Percentiles rank a stretch among this genome's conserved stretches.
Evolutionary conservation across 2,797 vertebrate genomes (phyloP).

Genomic region (Characodon lateralis): DNA sequence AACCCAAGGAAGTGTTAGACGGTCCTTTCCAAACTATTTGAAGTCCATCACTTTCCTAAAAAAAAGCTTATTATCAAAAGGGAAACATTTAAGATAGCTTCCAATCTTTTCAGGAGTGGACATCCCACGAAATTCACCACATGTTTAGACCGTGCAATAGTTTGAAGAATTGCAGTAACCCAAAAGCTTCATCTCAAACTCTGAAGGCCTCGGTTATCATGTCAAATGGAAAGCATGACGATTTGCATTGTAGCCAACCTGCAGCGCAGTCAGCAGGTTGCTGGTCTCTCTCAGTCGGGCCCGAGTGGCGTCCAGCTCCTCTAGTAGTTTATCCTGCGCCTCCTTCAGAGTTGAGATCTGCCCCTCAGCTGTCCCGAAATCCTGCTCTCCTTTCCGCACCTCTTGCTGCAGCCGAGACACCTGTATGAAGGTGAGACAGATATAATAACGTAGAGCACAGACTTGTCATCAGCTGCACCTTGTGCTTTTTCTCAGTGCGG

Average conservation of each 20-base stretch:
- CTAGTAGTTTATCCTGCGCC: constrained; percentile 92
- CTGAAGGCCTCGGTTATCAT: no score
- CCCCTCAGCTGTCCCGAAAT: constrained; percentile 88
- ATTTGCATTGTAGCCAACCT: constrained; percentile 79
- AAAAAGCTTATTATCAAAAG: no score
- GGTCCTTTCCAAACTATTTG: no score
- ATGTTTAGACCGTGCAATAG: no score
- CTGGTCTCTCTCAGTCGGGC: constrained; percentile 91
- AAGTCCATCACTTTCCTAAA: no score
- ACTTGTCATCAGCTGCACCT: not conserved
- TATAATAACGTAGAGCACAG: not conserved
- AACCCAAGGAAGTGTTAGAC: no score
- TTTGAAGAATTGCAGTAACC: no score
- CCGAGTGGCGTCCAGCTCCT: constrained; percentile 91
- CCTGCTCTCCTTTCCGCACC: constrained; percentile 90
- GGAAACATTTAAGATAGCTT: no score
- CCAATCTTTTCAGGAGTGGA: no score
- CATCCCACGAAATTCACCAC: no score
- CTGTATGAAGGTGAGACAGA: constrained; percentile 65
- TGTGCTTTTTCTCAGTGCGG: constrained; percentile 17
- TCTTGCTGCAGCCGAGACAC: constrained; percentile 87
- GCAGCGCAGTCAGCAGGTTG: constrained; percentile 88
- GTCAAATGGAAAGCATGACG: no score
- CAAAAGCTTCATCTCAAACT: no score
- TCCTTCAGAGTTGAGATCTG: constrained; percentile 93